Evolutionary conservation across 2,113 vertebrate species (phyloP), one percentile per base, ranked within the genome.

Genomic region (Centropus bengalensis): DNA sequence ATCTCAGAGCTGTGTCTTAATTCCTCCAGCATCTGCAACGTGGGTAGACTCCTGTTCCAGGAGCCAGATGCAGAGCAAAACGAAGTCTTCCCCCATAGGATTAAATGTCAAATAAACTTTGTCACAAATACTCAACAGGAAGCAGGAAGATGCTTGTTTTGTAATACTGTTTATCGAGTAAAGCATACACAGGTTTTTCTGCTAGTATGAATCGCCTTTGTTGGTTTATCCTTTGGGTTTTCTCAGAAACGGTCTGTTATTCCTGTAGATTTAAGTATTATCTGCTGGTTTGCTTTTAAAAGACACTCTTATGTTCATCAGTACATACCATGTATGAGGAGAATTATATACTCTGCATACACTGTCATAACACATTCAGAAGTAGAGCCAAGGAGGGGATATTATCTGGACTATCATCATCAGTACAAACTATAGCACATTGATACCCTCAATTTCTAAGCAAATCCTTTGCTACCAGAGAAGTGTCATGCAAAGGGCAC

Each of bases 291-390:
- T 92, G 18, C 20, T 88, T 94, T 66, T 67, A 69, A n/a, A 85
- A 52, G 21, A 22, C 33, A 18, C 18, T 76, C 32, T 52, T 88
- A 15, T 2, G 2, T 44, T 74, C 28, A 3, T 85, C 15, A 3
- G 64, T 40, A 49, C 30, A 9, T 79, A 42, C 22, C 8, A 21
- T 0, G 0, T 40, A 32, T 22, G 33, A 26, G 27, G 51, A 62
- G 75, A 85, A 42, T 36, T 66, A 10, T 23, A 7, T 69, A 24
- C 56, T 58, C 6, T 19, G 23, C 55, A 14, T 60, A 18, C 56
- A 73, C 3, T 44, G 22, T 32, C 32, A 33, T 64, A 58, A 30
- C 36, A 32, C 28, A 38, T 45, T 26, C 21, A 59, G 45, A 91
- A 92, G 38, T 52, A 14, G 28, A 75, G 59, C 63, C 18, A 6